A percentile compares a stretch with the other conserved stretches of the same genome.
These are phyloP conservation scores for Cygnus buccinator DNA, from an alignment of 2,113 vertebrate species.

Conservation along the genomic window DNA sequence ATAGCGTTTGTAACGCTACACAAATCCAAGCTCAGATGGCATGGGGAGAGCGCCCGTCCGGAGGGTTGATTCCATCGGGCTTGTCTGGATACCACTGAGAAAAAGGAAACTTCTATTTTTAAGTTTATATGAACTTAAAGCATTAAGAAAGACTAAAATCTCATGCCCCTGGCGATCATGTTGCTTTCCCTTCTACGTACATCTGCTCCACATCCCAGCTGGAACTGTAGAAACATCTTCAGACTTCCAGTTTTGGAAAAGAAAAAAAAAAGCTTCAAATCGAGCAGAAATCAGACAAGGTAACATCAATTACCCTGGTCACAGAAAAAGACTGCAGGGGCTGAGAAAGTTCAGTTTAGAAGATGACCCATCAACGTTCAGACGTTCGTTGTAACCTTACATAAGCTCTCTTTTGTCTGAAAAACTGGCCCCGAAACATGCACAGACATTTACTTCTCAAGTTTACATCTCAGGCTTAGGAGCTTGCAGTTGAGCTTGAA, in stretches of 20 bases:
- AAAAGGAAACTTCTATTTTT: slow-evolving; percentile 30
- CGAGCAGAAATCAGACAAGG: not conserved
- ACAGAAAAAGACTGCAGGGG: not conserved
- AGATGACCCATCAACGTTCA: not conserved
- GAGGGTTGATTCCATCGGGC: not conserved
- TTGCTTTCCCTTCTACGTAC: not conserved
- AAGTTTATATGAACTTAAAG: slow-evolving; percentile 25
- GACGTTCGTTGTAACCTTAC: not conserved
- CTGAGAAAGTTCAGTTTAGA: not conserved
- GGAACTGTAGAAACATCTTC: not conserved
- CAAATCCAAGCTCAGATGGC: not conserved
- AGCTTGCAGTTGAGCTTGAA: not conserved
- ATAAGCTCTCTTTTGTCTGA: not conserved
- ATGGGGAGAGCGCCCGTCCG: not conserved
- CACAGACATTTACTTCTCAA: not conserved
- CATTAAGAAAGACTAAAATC: slow-evolving; percentile 33
- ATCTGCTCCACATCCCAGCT: not conserved
- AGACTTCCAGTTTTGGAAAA: not conserved
- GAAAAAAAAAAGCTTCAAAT: not conserved
- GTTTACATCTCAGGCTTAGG: not conserved
- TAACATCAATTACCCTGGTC: not conserved
- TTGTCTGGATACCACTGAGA: not conserved
- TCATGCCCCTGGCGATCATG: not conserved
- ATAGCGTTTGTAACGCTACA: not conserved
- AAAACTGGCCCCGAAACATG: not conserved